Conservation (phyloP, 1,140 invertebrate genomes). For the Drosophila bocqueti region DNA sequence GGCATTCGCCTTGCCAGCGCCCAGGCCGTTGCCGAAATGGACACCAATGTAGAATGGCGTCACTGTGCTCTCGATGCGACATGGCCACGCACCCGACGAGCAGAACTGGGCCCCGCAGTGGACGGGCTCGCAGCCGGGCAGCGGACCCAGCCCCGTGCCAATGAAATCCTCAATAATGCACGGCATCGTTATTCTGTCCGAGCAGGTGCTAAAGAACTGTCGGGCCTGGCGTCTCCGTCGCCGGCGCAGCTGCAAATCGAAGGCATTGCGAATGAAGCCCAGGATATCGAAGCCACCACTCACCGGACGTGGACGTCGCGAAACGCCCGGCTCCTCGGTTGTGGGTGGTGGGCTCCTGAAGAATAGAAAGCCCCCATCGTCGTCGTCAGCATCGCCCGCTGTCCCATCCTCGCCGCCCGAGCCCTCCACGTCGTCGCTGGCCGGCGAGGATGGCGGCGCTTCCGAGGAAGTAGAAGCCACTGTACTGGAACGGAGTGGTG, state of each 20-base stretch:
- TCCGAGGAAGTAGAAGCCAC: conserved; percentile 28
- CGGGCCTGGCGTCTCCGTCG: conserved; percentile 52
- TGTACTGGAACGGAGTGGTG: conserved; percentile 53
- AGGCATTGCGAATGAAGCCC: conserved; percentile 48
- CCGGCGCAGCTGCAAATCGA: conserved; percentile 60
- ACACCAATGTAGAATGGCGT: conserved; percentile 92
- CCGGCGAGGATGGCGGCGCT: conserved; percentile 36
- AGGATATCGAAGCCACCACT: conserved; percentile 74
- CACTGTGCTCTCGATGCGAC: conserved; percentile 90
- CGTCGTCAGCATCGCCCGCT: conserved; percentile 36
- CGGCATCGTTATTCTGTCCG: conserved; percentile 91
- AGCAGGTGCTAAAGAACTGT: conserved; percentile 86
- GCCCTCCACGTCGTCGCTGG: conserved; percentile 77
- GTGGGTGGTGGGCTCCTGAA: conserved; percentile 43
- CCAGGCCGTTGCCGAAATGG: conserved; percentile 89
- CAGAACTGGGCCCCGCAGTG: conserved; percentile 92
- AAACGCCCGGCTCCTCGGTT: conserved; percentile 51
- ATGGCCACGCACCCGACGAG: conserved; percentile 86
- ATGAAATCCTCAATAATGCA: conserved; percentile 94
- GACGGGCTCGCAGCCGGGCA: conserved; percentile 86
- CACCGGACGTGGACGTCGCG: conserved; percentile 66
- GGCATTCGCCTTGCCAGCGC: conserved; percentile 87
- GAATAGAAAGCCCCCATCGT: conserved; percentile 51
- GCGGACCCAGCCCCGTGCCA: conserved; percentile 86
- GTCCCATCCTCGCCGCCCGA: conserved; percentile 74